Conservation (phyloP, 2,888 invertebrate genomes). For the Amiota minor region DNA sequence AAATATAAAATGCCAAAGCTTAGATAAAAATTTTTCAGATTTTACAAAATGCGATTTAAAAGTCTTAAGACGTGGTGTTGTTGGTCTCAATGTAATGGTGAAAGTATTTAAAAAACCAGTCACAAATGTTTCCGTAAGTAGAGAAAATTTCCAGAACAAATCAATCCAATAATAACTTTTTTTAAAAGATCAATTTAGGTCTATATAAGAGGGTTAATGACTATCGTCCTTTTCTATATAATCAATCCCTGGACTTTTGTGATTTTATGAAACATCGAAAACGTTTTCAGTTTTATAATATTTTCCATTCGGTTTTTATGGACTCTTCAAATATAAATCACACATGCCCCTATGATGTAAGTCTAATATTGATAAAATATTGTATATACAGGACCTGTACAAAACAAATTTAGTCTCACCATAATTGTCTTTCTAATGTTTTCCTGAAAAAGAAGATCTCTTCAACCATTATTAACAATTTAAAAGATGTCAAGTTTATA, state of each 20-base stretch:
- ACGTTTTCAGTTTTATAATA: neutral
- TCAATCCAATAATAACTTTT: neutral
- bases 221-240: constrained; percentile 6
- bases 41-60: neutral
- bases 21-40: neutral
- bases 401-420: too few species aligned
- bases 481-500: too few species aligned
- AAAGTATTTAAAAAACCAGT: neutral
- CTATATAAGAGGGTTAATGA: neutral
- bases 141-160: too few species aligned
- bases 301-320: neutral
- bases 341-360: constrained; percentile 19
- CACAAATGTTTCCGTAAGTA: neutral
- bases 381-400: too few species aligned
- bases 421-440: too few species aligned
- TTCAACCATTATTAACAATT: too few species aligned
- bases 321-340: constrained; percentile 3
- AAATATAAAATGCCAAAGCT: neutral
- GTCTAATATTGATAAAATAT: neutral
- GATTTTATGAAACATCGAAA: neutral
- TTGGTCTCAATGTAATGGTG: neutral
- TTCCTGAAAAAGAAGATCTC: too few species aligned
- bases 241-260: neutral
- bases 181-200: neutral
- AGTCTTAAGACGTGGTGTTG: neutral